phyloP scores from a whole-genome alignment of 2,888 invertebrate genomes.

The Cataglyphis albicans region DNA sequence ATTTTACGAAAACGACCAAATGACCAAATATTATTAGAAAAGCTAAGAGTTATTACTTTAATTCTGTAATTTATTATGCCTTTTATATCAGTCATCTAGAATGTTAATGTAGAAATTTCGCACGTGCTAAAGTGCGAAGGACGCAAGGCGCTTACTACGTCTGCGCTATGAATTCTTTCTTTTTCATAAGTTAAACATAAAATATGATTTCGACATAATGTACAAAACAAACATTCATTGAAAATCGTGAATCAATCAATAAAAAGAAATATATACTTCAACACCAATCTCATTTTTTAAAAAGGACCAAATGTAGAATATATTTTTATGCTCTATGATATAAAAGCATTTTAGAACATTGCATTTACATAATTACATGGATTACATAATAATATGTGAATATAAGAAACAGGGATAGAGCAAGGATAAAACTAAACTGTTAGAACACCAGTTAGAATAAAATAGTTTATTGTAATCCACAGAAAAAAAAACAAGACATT shows the following conservation, averaged over 20 bases:
- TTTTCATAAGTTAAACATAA: slow-evolving; percentile 17
- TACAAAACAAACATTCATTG: slow-evolving; percentile 50
- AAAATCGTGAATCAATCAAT: slow-evolving; percentile 61
- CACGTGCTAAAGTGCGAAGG: slow-evolving; percentile 19
- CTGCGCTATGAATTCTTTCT: slow-evolving; percentile 4
- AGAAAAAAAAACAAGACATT: slow-evolving; percentile 84
- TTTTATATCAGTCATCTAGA: slow-evolving; percentile 71
- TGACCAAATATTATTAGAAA: slow-evolving; percentile 85
- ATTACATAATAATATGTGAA: background rate
- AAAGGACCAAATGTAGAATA: background rate
- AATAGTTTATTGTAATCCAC: slow-evolving; percentile 86
- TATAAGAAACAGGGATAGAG: background rate
- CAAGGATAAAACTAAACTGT: slow-evolving; percentile 14
- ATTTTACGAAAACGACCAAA: slow-evolving; percentile 72
- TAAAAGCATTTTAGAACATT: background rate
- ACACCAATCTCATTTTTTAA: slow-evolving; percentile 18
- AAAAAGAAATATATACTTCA: slow-evolving; percentile 61
- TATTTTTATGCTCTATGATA: background rate
- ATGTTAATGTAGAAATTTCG: slow-evolving; percentile 41
- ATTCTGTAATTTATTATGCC: slow-evolving; percentile 82
- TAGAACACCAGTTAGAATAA: slow-evolving; percentile 81
- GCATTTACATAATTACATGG: no score
- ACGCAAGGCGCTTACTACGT: background rate
- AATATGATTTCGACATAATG: slow-evolving; percentile 38
- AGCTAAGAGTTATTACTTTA: slow-evolving; percentile 76